Evolutionary conservation across 2,797 vertebrate species (phyloP).

Genomic region (Acipenser ruthenus): DNA sequence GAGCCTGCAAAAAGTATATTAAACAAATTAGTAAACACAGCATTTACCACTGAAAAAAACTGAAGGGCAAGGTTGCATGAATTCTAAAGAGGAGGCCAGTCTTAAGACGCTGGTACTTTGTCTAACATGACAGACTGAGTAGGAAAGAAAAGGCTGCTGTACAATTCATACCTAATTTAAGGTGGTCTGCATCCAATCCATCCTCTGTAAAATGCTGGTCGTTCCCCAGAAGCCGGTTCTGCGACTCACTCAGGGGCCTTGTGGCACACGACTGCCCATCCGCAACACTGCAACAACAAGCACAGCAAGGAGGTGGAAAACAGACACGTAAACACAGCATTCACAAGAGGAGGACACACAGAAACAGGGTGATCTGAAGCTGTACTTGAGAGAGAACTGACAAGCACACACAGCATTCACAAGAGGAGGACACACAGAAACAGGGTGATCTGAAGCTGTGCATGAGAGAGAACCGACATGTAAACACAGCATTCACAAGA

Average conservation of each 20-base stretch:
- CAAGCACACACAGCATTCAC: too few species aligned
- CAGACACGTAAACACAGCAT: too few species aligned
- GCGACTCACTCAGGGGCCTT: conserved; percentile 79
- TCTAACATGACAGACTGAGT: not conserved
- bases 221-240: conserved; percentile 75
- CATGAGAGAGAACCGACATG: too few species aligned
- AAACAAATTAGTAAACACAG: conserved; percentile 13
- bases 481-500: not conserved
- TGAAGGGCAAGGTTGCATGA: too few species aligned
- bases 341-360: too few species aligned
- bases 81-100: not conserved
- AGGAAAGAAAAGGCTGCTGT: not conserved
- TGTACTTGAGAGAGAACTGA: too few species aligned
- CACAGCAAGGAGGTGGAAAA: too few species aligned
- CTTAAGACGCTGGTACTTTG: not conserved
- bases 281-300: conserved; percentile 52
- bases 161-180: conserved; percentile 65
- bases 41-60: not conserved
- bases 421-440: too few species aligned
- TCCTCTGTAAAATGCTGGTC: conserved; percentile 70
- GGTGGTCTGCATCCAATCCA: conserved; percentile 53
- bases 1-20: conserved; percentile 63
- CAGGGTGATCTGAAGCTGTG: too few species aligned
- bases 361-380: too few species aligned
- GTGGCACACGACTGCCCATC: conserved; percentile 61